A percentile compares a stretch with the other conserved stretches of the same genome.
phyloP scores from a whole-genome alignment of 2,888 invertebrate species.

The Morinoia aosen region DNA sequence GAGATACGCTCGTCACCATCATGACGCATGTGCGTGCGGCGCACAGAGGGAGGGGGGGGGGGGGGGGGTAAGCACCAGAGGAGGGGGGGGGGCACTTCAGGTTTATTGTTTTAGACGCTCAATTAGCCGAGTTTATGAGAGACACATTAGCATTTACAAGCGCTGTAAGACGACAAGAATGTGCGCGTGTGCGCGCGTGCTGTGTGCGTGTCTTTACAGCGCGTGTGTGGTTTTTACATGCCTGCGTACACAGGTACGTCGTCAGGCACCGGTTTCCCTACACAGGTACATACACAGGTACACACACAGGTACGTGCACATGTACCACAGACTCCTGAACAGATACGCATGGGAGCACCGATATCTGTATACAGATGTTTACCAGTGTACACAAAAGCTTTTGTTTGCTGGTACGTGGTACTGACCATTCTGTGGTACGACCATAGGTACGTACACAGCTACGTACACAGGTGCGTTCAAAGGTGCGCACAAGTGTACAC shows the following conservation, averaged over 20 bases:
- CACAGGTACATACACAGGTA: no score
- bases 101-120: slow-evolving; percentile 43
- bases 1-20: no score
- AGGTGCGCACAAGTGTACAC: not conserved
- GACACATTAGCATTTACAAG: slow-evolving; percentile 40
- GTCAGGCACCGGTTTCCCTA: not conserved
- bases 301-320: not conserved
- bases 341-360: no score
- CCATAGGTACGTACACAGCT: no score
- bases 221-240: not conserved
- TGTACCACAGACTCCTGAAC: not conserved
- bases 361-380: no score
- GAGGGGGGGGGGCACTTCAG: not conserved
- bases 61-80: not conserved
- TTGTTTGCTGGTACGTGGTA: no score
- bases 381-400: no score
- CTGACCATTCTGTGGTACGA: no score
- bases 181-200: not conserved
- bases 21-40: not conserved
- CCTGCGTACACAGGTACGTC: not conserved
- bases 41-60: not conserved
- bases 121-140: slow-evolving; percentile 41
- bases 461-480: not conserved
- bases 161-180: slow-evolving; percentile 22
- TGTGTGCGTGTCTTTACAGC: not conserved